A percentile compares a stretch with the other conserved stretches of the same genome.
Evolutionary conservation across 2,797 vertebrate species (phyloP).

Genomic region (Oreortyx pictus): DNA sequence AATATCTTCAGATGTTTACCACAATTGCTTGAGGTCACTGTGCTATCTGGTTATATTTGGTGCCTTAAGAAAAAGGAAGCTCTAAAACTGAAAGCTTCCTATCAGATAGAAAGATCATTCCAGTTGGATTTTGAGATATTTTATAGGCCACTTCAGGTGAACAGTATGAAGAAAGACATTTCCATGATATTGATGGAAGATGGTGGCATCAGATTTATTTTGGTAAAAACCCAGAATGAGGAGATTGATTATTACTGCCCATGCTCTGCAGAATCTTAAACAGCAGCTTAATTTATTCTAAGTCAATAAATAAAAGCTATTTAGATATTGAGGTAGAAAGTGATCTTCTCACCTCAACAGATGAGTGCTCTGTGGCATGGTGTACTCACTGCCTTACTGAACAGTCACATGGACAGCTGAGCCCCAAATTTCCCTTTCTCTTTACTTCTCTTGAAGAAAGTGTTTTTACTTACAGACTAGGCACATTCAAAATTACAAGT

Average conservation of each 20-base stretch:
- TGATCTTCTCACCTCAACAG: not conserved
- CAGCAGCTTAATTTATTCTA: too few relatives aligned
- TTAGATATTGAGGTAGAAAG: not conserved
- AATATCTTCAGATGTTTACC: not conserved
- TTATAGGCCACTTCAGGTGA: not conserved
- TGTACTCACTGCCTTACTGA: not conserved
- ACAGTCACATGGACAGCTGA: rapidly evolving
- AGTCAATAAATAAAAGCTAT: not conserved
- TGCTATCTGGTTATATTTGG: not conserved
- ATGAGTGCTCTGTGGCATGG: not conserved
- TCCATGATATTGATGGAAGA: not conserved
- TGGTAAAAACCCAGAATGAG: not conserved
- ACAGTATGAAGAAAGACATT: not conserved
- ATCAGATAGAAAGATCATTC: not conserved
- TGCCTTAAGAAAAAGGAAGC: not conserved
- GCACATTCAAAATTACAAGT: not conserved
- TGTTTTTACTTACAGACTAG: not conserved
- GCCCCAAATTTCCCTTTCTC: not conserved
- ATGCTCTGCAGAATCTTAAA: not conserved
- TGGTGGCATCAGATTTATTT: not conserved
- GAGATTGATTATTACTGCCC: not conserved
- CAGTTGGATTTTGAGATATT: not conserved
- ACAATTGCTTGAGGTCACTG: not conserved
- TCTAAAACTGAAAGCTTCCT: not conserved
- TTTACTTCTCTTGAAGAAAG: not conserved